Percentiles rank a stretch among this genome's conserved stretches.
These are phyloP conservation scores for Triops longicaudatus DNA, from an alignment of 1,140 invertebrate genomes.

Conservation along the genomic window DNA sequence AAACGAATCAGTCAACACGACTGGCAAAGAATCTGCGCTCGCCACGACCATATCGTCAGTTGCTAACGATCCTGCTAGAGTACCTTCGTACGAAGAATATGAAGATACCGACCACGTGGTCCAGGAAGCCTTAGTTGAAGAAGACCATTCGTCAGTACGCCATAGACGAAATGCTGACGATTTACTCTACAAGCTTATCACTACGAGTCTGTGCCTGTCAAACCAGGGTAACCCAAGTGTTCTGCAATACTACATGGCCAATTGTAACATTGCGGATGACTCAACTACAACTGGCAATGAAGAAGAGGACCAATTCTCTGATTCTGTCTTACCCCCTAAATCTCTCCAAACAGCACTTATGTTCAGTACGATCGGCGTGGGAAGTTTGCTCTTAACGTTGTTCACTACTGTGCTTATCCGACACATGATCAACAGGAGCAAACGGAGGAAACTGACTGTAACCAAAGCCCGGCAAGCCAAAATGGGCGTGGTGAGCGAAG, in stretches of 20 bases:
- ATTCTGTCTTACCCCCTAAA: neutral
- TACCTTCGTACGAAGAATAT: too few relatives aligned
- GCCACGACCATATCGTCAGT: too few relatives aligned
- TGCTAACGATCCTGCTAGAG: too few relatives aligned
- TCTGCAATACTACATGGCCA: neutral
- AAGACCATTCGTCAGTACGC: neutral
- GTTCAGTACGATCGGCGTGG: neutral
- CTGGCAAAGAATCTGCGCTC: too few relatives aligned
- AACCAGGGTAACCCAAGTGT: neutral
- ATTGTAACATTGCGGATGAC: neutral
- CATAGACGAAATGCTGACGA: neutral
- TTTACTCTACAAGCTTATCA: neutral
- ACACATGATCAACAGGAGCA: neutral
- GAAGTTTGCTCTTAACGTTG: neutral
- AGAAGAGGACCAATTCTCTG: neutral
- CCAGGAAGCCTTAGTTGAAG: neutral
- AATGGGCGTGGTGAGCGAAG: conserved; percentile 21
- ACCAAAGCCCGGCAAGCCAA: neutral
- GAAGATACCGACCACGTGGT: too few relatives aligned
- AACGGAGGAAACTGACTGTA: neutral
- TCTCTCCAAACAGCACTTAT: neutral
- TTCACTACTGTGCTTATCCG: neutral
- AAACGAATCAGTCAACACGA: too few relatives aligned
- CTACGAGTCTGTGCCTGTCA: neutral
- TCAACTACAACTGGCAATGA: neutral